Conservation (phyloP, 2,113 vertebrate genomes). For the Eleginops maclovinus region DNA sequence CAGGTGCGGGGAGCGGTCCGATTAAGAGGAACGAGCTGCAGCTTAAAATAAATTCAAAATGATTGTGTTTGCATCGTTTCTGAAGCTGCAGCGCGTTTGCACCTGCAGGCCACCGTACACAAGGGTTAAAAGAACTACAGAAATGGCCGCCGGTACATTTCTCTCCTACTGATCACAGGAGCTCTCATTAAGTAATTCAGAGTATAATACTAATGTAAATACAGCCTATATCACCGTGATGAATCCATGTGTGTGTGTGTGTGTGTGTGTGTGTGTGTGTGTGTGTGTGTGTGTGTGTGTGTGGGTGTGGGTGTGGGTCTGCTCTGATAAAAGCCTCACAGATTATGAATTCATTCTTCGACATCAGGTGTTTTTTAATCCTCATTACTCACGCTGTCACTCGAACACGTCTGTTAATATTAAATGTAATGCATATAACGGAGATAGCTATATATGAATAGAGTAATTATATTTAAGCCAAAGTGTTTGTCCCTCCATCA, state of each 20-base stretch:
- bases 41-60: too few species aligned
- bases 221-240: constrained; percentile 43
- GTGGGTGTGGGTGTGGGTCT: constrained; percentile 48
- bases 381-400: constrained; percentile 28
- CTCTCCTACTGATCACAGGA: constrained; percentile 3
- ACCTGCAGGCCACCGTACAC: too few species aligned
- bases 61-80: too few species aligned
- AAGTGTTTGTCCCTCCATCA: constrained; percentile 58
- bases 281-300: constrained; percentile 60
- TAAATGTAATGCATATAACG: constrained; percentile 62
- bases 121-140: background rate
- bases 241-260: constrained; percentile 37
- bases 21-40: too few species aligned
- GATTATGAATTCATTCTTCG: constrained; percentile 21
- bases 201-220: constrained; percentile 1
- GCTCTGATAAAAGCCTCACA: constrained; percentile 26
- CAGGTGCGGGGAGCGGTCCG: too few species aligned
- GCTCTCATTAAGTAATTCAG: constrained; percentile 18
- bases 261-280: constrained; percentile 43
- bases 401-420: constrained; percentile 58
- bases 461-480: constrained; percentile 58
- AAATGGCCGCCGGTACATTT: background rate
- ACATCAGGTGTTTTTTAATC: constrained; percentile 63
- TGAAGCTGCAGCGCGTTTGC: too few species aligned
- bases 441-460: constrained; percentile 51